Evolutionary conservation across 2,888 invertebrate genomes (phyloP), one percentile per base, ranked within the genome.

Genomic region (Drosophila falleni): DNA sequence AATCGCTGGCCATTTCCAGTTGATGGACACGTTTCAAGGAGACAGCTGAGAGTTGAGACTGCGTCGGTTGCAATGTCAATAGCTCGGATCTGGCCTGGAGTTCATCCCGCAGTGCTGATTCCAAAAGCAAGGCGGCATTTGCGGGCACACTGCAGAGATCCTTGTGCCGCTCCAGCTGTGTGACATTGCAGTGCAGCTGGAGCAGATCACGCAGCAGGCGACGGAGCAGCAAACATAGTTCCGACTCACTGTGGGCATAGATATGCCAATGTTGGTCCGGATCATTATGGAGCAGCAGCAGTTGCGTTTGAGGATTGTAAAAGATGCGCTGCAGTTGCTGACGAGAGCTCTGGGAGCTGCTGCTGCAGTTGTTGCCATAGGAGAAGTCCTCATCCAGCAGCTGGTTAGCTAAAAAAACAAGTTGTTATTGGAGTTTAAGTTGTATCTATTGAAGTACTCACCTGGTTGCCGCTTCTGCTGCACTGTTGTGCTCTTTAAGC

Each of bases 51-150:
- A 31, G 9, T 26, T 59, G 49, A 3, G 13, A 0, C 0, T 8
- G 44, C 2, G 8, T 0, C 5, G 56, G 26, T 8, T 60, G 49
- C 16, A 35, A 13, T 29, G 68, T 19, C 11, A 74, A 16, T 6
- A 74, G 31, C 6, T 65, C 59, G 3, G 49, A 13, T 42, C 64
- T 69, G 13, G 78, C 74, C 1, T 74, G 55, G 5, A 87, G 61
- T 63, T 92, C 91, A n/a, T 82, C 80, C 8, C 85, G 72, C 35
- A 91, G 54, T 0, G 86, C 81, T 6, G 81, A 81, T 33, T 91
- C 90, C 13, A 91, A 67, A 1, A 81, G 62, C 2, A 78, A 19
- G 1, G 80, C 60, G 0, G 64, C 67, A 29, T 79, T 65, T 10
- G 19, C 46, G 0, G 62, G 62, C 13, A 10, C 53, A 0, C 44